Base-by-base conservation (phyloP, 2,797 vertebrate species). In the Crenichthys baileyi region DNA sequence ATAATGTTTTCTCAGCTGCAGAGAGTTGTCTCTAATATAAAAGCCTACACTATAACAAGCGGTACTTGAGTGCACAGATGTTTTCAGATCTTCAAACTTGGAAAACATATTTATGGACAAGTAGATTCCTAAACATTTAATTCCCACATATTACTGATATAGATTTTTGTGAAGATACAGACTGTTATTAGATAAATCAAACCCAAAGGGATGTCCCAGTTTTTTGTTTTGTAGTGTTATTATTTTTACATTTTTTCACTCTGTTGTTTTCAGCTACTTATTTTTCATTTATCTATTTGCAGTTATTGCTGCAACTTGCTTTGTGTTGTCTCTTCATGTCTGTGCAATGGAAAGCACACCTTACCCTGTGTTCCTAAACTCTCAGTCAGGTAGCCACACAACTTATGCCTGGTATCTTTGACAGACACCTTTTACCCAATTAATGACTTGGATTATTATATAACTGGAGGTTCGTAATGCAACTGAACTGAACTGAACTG, bases 1-100 rank as follows among this genome's bases (percentile, higher is more conserved):
- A 3, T 26, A 7, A 73, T 41, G 83, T 87, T 90, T 89, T 86
- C 80, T 82, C 88, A 92, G 88, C 87, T 88, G 88, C 83, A 79
- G 78, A 77, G 68, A 70, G 12, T 67, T 83, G 63, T 73, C 70
- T 86, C 71, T 85, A 78, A 63, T 78, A 76, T 87, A 79, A 79
- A 84, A 68, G 24, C 16, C 2, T 73, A 68, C 68, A 68, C 70
- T 48, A n/a, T 73, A 81, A 78, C 82, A 79, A 56, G 68, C 82
- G 75, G 83, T 72, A 77, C 70, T 79, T 82, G 58, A 74, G 58
- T 53, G 63, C 65, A 81, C 68, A 76, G 39, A 44, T 85, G 81
- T 78, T 85, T 82, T 56, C 55, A 73, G 12, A 63, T 46, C 68
- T 76, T 58, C 68, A 71, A 56, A 82, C 76, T 61, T 31, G 73